Evolutionary conservation across 2,113 vertebrate genomes (phyloP), one percentile per base, ranked within the genome.

Genomic region (Fregata magnificens): DNA sequence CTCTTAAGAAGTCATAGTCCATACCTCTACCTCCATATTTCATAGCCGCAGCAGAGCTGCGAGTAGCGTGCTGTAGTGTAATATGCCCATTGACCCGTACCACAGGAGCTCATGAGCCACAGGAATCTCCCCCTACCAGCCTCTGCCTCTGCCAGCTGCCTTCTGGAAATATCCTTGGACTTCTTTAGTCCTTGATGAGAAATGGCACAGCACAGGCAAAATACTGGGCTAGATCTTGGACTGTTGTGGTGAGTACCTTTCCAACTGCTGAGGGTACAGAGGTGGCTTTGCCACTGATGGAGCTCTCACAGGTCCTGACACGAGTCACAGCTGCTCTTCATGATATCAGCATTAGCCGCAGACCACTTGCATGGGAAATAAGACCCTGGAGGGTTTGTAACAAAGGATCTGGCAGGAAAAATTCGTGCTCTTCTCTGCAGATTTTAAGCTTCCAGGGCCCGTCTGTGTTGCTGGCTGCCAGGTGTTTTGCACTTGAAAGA

Each of bases 41-140:
- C 29, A 55, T 19, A 61, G 49, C 24, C 6, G 1, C 36, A 84
- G 67, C 29, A 77, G 50, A 70, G 49, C 58, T 22, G 9, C 1
- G 6, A 47, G 49, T 20, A 18, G 25, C 1, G 0, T 56, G 31
- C n/a, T 71, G 42, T 82, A 74, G 25, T 17, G 28, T 25, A 63
- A 26, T 0, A 1, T 66, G 21, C 11, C 36, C 31, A 9, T 38
- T 3, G 16, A 42, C 7, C 42, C 2, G 0, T 47, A 24, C 42
- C 14, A 17, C 79, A 34, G 38, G 79, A 86, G 10, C 11, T 61
- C 31, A 47, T 12, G 49, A 82, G 47, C 11, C 2, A 1, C 47
- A 50, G 28, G 31, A 70, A 2, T 25, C 3, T 63, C 6, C 38
- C 16, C 11, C 47, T 38, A 59, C 28, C 26, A 86, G 21, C 10